Base-by-base conservation (phyloP, 1,140 invertebrate genomes). In the Brachionus rubens region DNA sequence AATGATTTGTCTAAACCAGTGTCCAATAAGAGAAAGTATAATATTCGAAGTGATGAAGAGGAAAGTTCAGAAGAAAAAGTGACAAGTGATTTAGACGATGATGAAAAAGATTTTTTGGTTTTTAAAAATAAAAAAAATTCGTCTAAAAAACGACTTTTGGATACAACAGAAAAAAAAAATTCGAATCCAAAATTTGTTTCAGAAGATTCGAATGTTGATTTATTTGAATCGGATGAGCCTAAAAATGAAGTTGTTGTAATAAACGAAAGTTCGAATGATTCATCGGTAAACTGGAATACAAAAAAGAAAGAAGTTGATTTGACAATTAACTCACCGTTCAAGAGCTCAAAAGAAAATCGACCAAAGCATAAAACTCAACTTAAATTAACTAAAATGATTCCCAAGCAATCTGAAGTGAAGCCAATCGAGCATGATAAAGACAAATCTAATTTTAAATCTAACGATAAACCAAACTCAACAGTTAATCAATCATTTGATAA, bases 1-100 rank as follows among this genome's bases (percentile, higher is more conserved):
- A 54, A 72, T 40, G 68, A 72, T 46, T 14, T n/a, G 1, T 12
- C 46, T 36, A 48, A 54, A 30, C 16, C 30, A 3, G 30, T 12
- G 21, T 72, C 68, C 6, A 72, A 72, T 40, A 72, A 54, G 50
- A 33, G 68, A 72, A 72, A 72, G 50, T 48, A 50, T 30, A 12
- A 3, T n/a, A 28, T 50, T 26, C 16, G 50, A 0, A 50, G 16
- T 50, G 68, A 72, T 40, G 50, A 54, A 12, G 52, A 56, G 3
- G 68, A 72, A 33, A 30, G 24, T 16, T 26, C 36, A 4, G 10
- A 30, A 10, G 28, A 50, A 33, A 36, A 24, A 30, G 5, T 19
- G 24, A 26, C 12, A 19, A 65, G 9, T 24, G 59, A 65, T 16
- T 3, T 24, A 1, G 14, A 30, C 33, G 26, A 30, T 16, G 56